Conservation (phyloP, 2,797 vertebrate species). For the Schizopygopsis malacanthus region DNA sequence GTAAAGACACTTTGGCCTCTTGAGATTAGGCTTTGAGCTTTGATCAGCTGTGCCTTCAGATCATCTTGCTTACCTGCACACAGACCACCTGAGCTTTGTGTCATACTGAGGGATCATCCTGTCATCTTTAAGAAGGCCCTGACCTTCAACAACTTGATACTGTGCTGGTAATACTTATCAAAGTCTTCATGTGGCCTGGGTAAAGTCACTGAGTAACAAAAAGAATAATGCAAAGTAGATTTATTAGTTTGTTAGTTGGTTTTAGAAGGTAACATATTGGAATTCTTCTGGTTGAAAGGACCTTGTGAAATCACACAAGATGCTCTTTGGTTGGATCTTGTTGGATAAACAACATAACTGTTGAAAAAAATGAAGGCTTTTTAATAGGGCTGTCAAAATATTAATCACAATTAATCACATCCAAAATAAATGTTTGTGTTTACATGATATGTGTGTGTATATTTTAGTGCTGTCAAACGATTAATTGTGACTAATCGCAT, state of each 20-base stretch:
- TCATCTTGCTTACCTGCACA: slow-evolving; percentile 29
- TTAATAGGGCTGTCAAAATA: neutral
- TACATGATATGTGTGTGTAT: too few relatives aligned
- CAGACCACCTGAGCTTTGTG: slow-evolving; percentile 38
- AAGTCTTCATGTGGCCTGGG: neutral
- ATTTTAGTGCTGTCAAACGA: too few relatives aligned
- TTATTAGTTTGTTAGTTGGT: neutral
- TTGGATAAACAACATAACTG: too few relatives aligned
- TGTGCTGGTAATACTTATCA: slow-evolving; percentile 8
- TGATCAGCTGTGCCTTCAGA: slow-evolving; percentile 41
- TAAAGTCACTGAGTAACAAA: neutral
- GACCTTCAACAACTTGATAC: slow-evolving; percentile 25
- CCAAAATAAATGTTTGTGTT: too few relatives aligned
- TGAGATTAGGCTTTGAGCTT: slow-evolving; percentile 50
- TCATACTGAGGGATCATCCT: slow-evolving; percentile 30
- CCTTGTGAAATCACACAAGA: too few relatives aligned
- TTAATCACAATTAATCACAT: too few relatives aligned
- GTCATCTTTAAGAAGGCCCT: slow-evolving; percentile 18
- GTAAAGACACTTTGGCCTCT: slow-evolving; percentile 45
- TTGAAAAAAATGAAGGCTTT: neutral
- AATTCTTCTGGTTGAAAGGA: too few relatives aligned
- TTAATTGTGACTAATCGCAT: too few relatives aligned
- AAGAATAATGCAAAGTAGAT: neutral
- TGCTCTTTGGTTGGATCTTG: too few relatives aligned
- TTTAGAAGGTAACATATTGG: neutral